Conservation (phyloP, 2,113 vertebrate genomes). For the Platycercus adscitus region DNA sequence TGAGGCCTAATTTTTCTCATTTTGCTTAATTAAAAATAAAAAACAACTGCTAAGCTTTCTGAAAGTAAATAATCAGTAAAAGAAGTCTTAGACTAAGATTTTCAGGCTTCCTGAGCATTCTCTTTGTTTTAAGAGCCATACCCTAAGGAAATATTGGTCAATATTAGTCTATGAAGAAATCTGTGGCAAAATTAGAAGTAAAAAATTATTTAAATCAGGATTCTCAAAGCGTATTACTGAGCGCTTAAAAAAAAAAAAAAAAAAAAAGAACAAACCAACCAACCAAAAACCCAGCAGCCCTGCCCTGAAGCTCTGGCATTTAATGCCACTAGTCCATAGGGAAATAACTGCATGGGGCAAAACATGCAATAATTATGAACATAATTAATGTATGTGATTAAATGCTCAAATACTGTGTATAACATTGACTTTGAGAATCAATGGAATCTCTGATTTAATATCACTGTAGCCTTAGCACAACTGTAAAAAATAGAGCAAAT, state of each 20-base stretch:
- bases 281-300: background rate
- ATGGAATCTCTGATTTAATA: background rate
- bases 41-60: background rate
- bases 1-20: background rate
- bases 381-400: background rate
- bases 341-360: background rate
- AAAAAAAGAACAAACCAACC: background rate
- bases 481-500: background rate
- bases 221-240: background rate
- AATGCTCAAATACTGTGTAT: background rate
- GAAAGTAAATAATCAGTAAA: background rate
- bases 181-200: background rate
- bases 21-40: background rate
- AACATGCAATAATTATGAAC: background rate
- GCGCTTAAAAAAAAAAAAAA: background rate
- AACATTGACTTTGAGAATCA: background rate
- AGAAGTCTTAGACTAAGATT: background rate
- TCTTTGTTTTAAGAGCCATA: background rate
- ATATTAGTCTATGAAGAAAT: background rate
- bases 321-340: background rate
- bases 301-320: background rate
- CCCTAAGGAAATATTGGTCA: background rate
- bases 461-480: background rate
- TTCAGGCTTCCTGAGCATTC: background rate
- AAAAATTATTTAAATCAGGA: background rate